Base-by-base conservation (phyloP, 2,797 vertebrate genomes). In the Discoglossus pictus region DNA sequence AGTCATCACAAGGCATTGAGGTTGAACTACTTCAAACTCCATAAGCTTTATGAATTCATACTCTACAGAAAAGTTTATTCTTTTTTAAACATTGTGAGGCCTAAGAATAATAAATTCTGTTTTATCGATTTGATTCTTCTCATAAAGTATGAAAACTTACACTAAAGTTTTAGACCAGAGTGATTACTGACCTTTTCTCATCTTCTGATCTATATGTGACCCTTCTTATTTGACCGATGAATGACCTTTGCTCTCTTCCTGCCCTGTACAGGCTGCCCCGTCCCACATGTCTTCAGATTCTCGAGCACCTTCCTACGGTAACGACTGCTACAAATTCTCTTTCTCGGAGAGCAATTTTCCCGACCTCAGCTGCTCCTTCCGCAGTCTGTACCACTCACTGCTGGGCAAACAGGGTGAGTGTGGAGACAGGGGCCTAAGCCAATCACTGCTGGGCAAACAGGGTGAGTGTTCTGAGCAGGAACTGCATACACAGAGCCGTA, bases 321-420 rank as follows among this genome's bases (percentile, higher is more conserved):
- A 83, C 79, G 85, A 87, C n/a, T 88, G 89, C 80, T 86, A 89
- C 83, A 91, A 90, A 18, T 98, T 98, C 84, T 94, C 95, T 83
- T 99, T 98, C 40, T 90, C 95, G 0, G 96, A 96, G 84, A 87
- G 96, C 78, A 94, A 91, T 80, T 86, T 97, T 56, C 95, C 95
- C 44, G 96, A 99, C 78, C 83, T 99, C 64, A 97, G 93, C 61
- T 92, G 92, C 53, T 99, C 97, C 65, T 99, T 98, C 87, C 94
- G 95, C 76, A 98, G 94, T 55, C 91, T 99, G 61, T 91, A 92
- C 84, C 94, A 90, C 83, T 96, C 93, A 9, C 91, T 99, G 91
- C 89, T 66, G 96, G 95, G 82, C 89, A 93, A 73, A 93, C 93
- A 12, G 39, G 44, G 25, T 56, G 39, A 50, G 43, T 10, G 36